Evolutionary conservation across 2,797 vertebrate species (phyloP).

Genomic region (Mycteria americana): DNA sequence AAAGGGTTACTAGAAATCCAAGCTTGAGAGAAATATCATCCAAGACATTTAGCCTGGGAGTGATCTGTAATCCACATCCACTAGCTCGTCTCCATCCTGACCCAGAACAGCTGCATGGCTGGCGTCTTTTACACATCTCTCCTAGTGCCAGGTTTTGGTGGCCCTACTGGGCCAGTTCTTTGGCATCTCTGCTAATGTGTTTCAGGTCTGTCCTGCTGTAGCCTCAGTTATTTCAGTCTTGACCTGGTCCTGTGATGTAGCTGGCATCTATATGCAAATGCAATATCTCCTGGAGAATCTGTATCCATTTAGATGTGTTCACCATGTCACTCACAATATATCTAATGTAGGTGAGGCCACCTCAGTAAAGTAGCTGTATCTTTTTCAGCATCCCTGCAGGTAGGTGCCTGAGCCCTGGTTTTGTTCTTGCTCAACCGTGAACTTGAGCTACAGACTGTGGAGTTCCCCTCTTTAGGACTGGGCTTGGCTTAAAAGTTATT

Average conservation of each 20-base stretch:
- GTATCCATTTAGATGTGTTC: not conserved
- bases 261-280: not conserved
- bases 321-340: not conserved
- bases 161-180: not conserved
- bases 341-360: not conserved
- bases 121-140: not conserved
- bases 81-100: not conserved
- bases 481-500: constrained; percentile 50
- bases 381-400: not conserved
- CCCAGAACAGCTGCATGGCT: not conserved
- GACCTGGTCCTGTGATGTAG: not conserved
- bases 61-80: not conserved
- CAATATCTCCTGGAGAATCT: not conserved
- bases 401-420: not conserved
- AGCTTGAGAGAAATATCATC: not conserved
- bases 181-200: not conserved
- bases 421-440: not conserved
- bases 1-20: not conserved
- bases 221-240: not conserved
- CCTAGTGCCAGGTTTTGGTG: not conserved
- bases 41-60: not conserved
- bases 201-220: not conserved
- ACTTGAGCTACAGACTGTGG: not conserved
- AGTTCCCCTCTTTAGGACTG: not conserved
- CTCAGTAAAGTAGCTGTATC: not conserved